Percentiles rank a stretch among this genome's conserved stretches.
Evolutionary conservation across 2,888 invertebrate genomes (phyloP).

Genomic region (Drosophila greeni): DNA sequence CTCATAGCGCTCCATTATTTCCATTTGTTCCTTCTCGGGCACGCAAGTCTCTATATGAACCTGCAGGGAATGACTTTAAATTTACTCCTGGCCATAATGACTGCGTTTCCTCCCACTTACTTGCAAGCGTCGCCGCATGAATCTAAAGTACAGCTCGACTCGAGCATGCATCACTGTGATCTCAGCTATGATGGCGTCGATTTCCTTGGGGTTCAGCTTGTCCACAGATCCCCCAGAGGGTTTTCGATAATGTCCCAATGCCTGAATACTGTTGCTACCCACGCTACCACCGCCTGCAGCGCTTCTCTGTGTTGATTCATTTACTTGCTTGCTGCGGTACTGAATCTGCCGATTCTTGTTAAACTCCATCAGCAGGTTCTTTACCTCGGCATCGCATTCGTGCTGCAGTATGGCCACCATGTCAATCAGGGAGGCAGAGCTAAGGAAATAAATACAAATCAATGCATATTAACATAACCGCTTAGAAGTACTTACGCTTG

Average conservation of each 20-base stretch:
- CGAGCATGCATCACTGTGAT: slow-evolving; percentile 94
- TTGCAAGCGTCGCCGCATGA: slow-evolving; percentile 87
- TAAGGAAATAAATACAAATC: slow-evolving; percentile 3
- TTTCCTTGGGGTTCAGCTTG: slow-evolving; percentile 87
- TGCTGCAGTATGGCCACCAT: slow-evolving; percentile 87
- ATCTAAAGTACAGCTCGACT: slow-evolving; percentile 93
- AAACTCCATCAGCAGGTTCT: slow-evolving; percentile 85
- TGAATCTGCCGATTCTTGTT: slow-evolving; percentile 83
- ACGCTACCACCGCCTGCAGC: slow-evolving; percentile 25
- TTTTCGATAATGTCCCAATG: slow-evolving; percentile 76
- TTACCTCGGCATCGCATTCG: slow-evolving; percentile 86
- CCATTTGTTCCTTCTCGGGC: slow-evolving; percentile 80
- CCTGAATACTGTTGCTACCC: slow-evolving; percentile 51
- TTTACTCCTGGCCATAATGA: not conserved
- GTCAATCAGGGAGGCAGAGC: slow-evolving; percentile 83
- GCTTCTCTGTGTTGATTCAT: slow-evolving; percentile 80
- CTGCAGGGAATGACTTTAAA: slow-evolving; percentile 75
- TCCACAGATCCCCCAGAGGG: slow-evolving; percentile 79
- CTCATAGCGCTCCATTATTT: slow-evolving; percentile 81
- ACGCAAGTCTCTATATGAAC: slow-evolving; percentile 83
- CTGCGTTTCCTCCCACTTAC: slow-evolving; percentile 79
- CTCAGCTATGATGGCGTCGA: slow-evolving; percentile 93
- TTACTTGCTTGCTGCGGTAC: slow-evolving; percentile 83
- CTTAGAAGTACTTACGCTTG: slow-evolving; percentile 49
- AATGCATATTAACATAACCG: too few species aligned